A percentile compares a stretch with the other conserved stretches of the same genome.
These are phyloP conservation scores for Limnothrissa miodon DNA, from an alignment of 2,113 vertebrate species.

Conservation along the genomic window DNA sequence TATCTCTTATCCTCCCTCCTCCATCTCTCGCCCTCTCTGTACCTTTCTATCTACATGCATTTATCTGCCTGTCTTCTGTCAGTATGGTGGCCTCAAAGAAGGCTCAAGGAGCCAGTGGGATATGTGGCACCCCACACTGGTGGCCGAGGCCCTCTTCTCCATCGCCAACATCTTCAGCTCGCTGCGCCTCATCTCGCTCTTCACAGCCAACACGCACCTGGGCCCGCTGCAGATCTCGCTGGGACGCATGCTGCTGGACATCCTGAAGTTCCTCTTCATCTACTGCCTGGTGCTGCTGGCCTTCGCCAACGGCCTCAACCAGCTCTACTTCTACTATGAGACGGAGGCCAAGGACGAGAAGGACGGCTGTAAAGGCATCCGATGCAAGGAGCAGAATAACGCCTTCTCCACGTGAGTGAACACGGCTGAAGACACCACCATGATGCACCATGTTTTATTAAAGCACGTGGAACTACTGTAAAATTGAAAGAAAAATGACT, in stretches of 20 bases:
- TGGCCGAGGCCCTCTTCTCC: slow-evolving; percentile 96
- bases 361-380: slow-evolving; percentile 93
- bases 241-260: slow-evolving; percentile 97
- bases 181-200: slow-evolving; percentile 95
- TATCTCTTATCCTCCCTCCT: not conserved
- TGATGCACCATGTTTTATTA: not conserved
- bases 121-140: slow-evolving; percentile 97
- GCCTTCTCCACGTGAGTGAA: slow-evolving; percentile 96
- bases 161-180: slow-evolving; percentile 99
- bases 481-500: not conserved
- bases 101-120: slow-evolving; percentile 85
- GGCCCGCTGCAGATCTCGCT: slow-evolving; percentile 97
- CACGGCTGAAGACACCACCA: not conserved
- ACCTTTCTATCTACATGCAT: not conserved
- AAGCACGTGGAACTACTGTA: not conserved
- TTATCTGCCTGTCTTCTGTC: slow-evolving; percentile 24
- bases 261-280: slow-evolving; percentile 99
- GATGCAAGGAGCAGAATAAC: slow-evolving; percentile 97
- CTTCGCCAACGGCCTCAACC: slow-evolving; percentile 97
- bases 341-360: slow-evolving; percentile 85
- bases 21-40: not conserved
- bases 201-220: slow-evolving; percentile 98
- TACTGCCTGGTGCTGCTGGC: slow-evolving; percentile 97
- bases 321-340: slow-evolving; percentile 99
- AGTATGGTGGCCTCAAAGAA: slow-evolving; percentile 90